Evolutionary conservation across 92 coral and sea anemone species (phyloP).

Genomic region (Zoanthus solanderi): DNA sequence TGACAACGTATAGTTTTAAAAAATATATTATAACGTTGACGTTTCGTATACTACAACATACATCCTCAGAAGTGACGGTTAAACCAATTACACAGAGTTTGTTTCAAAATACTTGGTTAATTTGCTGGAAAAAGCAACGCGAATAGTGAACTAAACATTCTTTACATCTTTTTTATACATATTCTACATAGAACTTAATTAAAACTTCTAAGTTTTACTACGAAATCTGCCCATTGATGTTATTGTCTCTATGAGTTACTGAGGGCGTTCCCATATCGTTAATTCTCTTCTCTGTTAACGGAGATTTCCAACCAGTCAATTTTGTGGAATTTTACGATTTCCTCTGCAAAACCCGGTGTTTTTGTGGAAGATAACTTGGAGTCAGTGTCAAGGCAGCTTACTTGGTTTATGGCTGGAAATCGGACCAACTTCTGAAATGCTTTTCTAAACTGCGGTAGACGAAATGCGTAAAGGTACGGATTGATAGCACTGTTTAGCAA

Average conservation of each 20-base stretch:
- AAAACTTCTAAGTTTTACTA: no score
- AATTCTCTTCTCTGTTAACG: neutral
- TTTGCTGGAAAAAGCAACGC: no score
- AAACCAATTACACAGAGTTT: no score
- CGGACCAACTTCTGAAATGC: conserved; percentile 41
- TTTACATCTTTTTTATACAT: no score
- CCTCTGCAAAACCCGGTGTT: neutral
- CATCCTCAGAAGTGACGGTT: no score
- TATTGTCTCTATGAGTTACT: neutral
- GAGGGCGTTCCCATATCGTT: neutral
- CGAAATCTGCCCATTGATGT: no score
- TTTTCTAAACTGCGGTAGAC: conserved; percentile 62
- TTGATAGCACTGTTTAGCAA: conserved; percentile 61
- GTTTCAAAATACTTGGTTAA: no score
- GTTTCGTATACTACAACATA: no score
- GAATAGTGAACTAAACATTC: no score
- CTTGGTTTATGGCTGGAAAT: conserved; percentile 3
- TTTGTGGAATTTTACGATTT: neutral
- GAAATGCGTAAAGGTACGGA: conserved; percentile 66
- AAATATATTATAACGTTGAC: no score
- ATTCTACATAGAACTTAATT: no score
- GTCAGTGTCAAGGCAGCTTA: neutral
- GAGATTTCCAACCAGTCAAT: conserved; percentile 10
- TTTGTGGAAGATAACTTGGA: neutral
- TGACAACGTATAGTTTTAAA: no score